Conservation (phyloP, 2,888 invertebrate species). For the Andrena praecox region DNA sequence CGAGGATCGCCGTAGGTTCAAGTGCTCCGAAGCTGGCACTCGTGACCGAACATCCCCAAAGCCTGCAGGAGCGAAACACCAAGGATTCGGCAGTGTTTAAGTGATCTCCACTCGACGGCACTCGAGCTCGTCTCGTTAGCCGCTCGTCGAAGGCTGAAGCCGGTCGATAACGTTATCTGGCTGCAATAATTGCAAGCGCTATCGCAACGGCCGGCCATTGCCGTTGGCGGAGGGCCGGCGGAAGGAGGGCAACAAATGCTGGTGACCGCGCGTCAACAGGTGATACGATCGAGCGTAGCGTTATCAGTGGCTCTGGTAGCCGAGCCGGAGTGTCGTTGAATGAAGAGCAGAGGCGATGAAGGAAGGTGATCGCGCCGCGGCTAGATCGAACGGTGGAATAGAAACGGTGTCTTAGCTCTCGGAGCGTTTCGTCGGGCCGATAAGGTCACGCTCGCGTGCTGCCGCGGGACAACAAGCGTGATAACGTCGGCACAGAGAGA, state of each 20-base stretch:
- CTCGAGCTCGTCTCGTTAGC: slow-evolving; percentile 36
- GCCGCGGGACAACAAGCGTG: slow-evolving; percentile 23
- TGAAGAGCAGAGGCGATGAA: neutral
- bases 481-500: slow-evolving; percentile 17
- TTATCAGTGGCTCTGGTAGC: neutral
- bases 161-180: slow-evolving; percentile 59
- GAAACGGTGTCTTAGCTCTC: neutral
- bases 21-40: too few species aligned
- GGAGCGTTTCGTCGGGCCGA: slow-evolving; percentile 16
- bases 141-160: slow-evolving; percentile 36
- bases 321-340: neutral
- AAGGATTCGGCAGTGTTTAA: neutral
- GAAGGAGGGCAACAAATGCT: neutral
- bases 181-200: slow-evolving; percentile 37
- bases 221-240: slow-evolving; percentile 16
- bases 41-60: too few species aligned
- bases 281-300: slow-evolving; percentile 33
- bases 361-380: neutral
- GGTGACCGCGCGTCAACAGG: slow-evolving; percentile 50
- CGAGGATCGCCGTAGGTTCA: too few species aligned
- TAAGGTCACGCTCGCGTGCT: slow-evolving; percentile 44
- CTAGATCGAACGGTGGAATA: neutral
- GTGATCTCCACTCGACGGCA: slow-evolving; percentile 10
- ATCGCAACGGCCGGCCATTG: slow-evolving; percentile 23
- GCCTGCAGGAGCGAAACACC: neutral